Percentiles rank a stretch among this genome's conserved stretches.
Evolutionary conservation across 2,888 invertebrate genomes (phyloP).

Genomic region (Congeria kusceri): DNA sequence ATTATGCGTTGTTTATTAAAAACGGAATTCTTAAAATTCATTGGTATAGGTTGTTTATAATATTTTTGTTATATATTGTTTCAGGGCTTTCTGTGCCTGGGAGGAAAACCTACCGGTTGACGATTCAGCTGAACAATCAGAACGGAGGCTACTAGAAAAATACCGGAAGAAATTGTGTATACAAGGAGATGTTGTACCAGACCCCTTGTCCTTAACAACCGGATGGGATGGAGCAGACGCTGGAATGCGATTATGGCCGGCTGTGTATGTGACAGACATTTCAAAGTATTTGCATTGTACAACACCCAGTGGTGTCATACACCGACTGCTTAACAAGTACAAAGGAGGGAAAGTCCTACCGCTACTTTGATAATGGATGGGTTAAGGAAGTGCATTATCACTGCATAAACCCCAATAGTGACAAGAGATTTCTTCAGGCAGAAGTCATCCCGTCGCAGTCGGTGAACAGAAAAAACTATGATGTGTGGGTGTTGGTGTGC

Average conservation of each 20-base stretch:
- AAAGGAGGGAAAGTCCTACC: constrained; percentile 22
- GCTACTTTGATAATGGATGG: constrained; percentile 17
- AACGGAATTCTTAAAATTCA: no score
- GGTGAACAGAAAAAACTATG: constrained; percentile 10
- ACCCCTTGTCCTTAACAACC: constrained; percentile 12
- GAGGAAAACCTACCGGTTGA: constrained; percentile 26
- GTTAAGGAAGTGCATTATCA: constrained; percentile 12
- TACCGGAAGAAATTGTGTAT: constrained; percentile 13
- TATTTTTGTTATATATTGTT: not conserved
- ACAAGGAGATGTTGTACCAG: constrained; percentile 12
- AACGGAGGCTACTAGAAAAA: constrained; percentile 5
- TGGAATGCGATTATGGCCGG: constrained; percentile 11
- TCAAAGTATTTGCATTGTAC: constrained; percentile 11
- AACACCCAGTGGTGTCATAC: constrained; percentile 9
- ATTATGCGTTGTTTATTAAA: no score
- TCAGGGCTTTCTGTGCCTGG: constrained; percentile 21
- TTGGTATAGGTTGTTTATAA: no score
- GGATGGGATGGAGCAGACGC: constrained; percentile 6
- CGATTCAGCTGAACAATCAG: not conserved
- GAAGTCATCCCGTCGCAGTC: constrained; percentile 7
- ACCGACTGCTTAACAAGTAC: constrained; percentile 21
- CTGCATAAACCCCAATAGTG: not conserved
- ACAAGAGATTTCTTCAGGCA: constrained; percentile 1
- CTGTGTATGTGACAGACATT: constrained; percentile 27
- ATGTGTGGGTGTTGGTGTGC: constrained; percentile 4